Evolutionary conservation across 2,797 vertebrate genomes (phyloP).

Genomic region (Poecilia wingei): DNA sequence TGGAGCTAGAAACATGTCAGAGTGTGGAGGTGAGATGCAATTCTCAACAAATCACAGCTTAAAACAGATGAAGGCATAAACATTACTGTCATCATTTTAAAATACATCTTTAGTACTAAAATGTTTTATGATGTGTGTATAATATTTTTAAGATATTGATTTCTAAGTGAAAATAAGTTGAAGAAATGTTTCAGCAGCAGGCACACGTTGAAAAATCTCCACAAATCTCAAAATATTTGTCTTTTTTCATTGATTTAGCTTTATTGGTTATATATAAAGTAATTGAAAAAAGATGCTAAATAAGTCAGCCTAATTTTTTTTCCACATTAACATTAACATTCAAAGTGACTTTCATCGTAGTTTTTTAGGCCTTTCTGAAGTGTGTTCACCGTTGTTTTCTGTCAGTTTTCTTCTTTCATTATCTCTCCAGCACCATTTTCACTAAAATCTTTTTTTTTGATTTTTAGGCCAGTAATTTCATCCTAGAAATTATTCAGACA

Average conservation of each 20-base stretch:
- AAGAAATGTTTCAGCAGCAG: neutral
- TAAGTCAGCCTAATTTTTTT: neutral
- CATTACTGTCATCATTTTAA: neutral
- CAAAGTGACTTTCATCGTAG: neutral
- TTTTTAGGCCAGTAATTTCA: neutral
- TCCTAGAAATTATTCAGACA: neutral
- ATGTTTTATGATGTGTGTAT: neutral
- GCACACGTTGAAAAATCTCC: neutral
- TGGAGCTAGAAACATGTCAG: constrained; percentile 84
- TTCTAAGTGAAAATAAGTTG: neutral
- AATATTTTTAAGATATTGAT: neutral
- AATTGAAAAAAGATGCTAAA: neutral
- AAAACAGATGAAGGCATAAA: neutral
- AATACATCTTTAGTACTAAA: neutral
- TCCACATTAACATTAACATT: neutral
- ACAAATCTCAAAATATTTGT: neutral
- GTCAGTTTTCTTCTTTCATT: neutral
- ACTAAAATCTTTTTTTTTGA: neutral
- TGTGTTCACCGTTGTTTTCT: neutral
- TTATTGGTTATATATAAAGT: neutral
- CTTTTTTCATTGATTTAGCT: neutral
- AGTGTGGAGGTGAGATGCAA: constrained; percentile 84
- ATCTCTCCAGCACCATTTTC: neutral
- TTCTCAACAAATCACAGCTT: neutral
- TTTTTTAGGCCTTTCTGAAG: neutral